These are phyloP conservation scores for Phocoena phocoena DNA, from an alignment of 2,113 vertebrate genomes.

Conservation along the genomic window DNA sequence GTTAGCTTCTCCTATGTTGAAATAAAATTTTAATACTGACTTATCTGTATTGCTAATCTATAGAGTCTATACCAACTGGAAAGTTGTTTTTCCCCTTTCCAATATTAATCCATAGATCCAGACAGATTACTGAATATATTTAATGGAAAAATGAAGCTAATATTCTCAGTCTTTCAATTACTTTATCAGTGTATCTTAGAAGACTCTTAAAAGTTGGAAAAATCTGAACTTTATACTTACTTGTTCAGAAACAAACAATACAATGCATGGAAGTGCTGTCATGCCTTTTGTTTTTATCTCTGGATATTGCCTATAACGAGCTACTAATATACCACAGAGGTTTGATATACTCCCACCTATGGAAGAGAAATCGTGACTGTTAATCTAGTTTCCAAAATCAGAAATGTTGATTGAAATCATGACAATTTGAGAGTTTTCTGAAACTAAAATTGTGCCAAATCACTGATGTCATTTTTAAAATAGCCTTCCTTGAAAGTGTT, in stretches of 20 bases:
- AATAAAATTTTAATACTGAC: neutral
- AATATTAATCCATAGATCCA: neutral
- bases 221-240: constrained; percentile 66
- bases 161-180: neutral
- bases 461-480: neutral
- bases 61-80: neutral
- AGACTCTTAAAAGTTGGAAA: neutral
- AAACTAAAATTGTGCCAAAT: neutral
- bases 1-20: neutral
- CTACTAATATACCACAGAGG: constrained; percentile 83
- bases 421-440: neutral
- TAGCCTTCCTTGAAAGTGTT: neutral
- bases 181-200: neutral
- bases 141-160: neutral
- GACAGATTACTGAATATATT: neutral
- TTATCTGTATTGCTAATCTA: neutral
- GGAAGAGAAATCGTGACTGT: neutral
- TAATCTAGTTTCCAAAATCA: neutral
- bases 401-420: neutral
- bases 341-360: constrained; percentile 85
- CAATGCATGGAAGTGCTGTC: constrained; percentile 75
- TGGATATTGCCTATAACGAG: constrained; percentile 82
- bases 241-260: constrained; percentile 86
- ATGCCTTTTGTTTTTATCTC: constrained; percentile 84
- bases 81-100: neutral